Conservation (phyloP, 2,113 vertebrate genomes). For the Muntiacus reevesi region DNA sequence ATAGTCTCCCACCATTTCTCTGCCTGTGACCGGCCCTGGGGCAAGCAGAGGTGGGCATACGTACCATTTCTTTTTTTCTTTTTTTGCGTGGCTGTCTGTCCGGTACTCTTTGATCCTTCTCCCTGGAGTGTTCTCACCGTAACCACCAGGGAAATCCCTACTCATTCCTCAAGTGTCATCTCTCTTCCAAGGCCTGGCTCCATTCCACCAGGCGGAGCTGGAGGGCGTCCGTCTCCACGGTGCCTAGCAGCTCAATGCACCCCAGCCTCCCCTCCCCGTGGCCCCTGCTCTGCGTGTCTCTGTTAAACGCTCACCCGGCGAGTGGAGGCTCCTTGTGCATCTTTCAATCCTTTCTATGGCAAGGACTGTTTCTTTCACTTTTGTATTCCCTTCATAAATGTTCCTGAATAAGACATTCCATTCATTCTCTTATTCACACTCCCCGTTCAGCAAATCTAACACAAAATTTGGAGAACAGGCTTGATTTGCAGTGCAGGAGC, state of each 20-base stretch:
- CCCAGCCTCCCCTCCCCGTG: fast-evolving
- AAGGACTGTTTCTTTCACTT: not conserved
- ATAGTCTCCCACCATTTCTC: too few relatives aligned
- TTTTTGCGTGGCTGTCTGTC: not conserved
- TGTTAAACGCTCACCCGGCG: fast-evolving
- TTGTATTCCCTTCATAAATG: not conserved
- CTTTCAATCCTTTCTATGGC: not conserved
- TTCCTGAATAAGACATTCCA: not conserved
- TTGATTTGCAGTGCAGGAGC: not conserved
- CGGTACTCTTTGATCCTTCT: not conserved
- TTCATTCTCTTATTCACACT: not conserved
- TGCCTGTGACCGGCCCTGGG: not conserved
- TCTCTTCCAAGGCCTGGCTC: not conserved
- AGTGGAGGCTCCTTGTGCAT: not conserved
- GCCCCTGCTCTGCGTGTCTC: not conserved
- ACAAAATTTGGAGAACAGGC: not conserved
- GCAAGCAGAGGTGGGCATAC: not conserved
- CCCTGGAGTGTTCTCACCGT: not conserved
- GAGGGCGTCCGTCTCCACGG: not conserved
- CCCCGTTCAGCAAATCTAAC: not conserved
- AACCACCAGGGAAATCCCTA: not conserved
- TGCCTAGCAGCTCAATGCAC: not conserved
- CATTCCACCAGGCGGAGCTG: not conserved
- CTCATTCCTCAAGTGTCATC: not conserved
- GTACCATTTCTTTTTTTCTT: not conserved